Percentiles rank a stretch among this genome's conserved stretches.
Evolutionary conservation across 1,140 invertebrate species (phyloP).

Genomic region (Neodiprion fabricii): DNA sequence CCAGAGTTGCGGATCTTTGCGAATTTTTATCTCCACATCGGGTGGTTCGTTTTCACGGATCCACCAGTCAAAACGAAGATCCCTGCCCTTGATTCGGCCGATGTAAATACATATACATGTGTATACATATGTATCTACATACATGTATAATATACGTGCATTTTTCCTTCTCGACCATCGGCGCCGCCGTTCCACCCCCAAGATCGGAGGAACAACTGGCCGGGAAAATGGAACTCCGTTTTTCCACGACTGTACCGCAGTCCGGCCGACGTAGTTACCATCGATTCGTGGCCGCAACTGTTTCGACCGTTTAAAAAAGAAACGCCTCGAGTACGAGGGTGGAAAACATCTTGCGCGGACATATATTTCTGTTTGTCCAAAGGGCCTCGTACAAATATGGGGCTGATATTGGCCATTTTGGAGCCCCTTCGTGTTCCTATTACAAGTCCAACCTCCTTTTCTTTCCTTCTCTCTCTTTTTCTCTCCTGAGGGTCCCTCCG

Average conservation of each 20-base stretch:
- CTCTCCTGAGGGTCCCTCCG: no score
- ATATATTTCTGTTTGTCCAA: slow-evolving; percentile 60
- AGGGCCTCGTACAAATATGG: slow-evolving; percentile 39
- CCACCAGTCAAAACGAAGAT: slow-evolving; percentile 6
- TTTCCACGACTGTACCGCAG: slow-evolving; percentile 51
- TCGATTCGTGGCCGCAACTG: slow-evolving; percentile 62
- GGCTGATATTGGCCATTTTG: slow-evolving; percentile 50
- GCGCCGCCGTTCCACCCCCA: neutral
- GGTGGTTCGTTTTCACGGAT: neutral
- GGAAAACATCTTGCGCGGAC: slow-evolving; percentile 55
- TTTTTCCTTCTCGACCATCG: slow-evolving; percentile 18
- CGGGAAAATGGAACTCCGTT: slow-evolving; percentile 12
- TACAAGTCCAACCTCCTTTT: neutral
- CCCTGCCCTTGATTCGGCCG: neutral
- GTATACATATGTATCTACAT: no score
- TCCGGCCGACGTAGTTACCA: slow-evolving; percentile 59
- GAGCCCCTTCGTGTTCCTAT: slow-evolving; percentile 17
- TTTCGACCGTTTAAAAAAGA: slow-evolving; percentile 58
- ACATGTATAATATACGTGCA: neutral
- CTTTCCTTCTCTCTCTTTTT: neutral
- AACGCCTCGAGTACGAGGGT: slow-evolving; percentile 46
- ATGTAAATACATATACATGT: neutral
- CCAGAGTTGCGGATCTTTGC: slow-evolving; percentile 1
- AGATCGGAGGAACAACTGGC: neutral
- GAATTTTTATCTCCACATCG: slow-evolving; percentile 13